Percentiles rank a stretch among this genome's conserved stretches.
Evolutionary conservation across 2,888 invertebrate species (phyloP).

Genomic region (Epistrophe eligans): DNA sequence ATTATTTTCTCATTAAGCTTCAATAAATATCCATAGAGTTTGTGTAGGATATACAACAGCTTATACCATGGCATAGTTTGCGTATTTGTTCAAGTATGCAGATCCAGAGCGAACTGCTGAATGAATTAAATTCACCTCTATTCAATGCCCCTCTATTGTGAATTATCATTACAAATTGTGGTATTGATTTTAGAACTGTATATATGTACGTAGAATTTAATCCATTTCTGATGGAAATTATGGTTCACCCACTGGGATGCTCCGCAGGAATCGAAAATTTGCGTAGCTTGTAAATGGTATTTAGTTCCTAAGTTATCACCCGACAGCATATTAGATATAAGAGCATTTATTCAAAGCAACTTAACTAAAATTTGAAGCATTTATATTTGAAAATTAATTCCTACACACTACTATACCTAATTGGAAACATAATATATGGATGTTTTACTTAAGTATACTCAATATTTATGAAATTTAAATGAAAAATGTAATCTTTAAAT

Average conservation of each 20-base stretch:
- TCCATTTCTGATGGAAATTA: constrained; percentile 27
- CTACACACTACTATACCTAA: not conserved
- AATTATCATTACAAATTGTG: constrained; percentile 20
- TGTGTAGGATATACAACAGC: constrained; percentile 8
- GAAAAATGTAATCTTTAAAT: too few species aligned
- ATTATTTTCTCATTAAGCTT: constrained; percentile 19
- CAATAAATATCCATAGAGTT: not conserved
- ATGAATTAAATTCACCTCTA: constrained; percentile 29
- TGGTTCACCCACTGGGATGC: not conserved
- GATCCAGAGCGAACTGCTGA: not conserved
- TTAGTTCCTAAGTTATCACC: not conserved
- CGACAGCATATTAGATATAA: not conserved
- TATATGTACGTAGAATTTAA: not conserved
- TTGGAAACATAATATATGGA: too few species aligned
- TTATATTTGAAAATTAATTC: not conserved
- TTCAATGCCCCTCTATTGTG: constrained; percentile 21
- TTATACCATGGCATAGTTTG: constrained; percentile 24
- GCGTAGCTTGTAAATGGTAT: not conserved
- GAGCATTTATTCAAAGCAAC: not conserved
- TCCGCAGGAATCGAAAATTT: not conserved
- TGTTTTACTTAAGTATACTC: too few species aligned
- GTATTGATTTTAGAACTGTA: constrained; percentile 16
- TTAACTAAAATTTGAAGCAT: not conserved
- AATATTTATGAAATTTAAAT: too few species aligned
- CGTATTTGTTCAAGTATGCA: constrained; percentile 29